Conservation (phyloP, 2,113 vertebrate species). For the Ploceus nigricollis region DNA sequence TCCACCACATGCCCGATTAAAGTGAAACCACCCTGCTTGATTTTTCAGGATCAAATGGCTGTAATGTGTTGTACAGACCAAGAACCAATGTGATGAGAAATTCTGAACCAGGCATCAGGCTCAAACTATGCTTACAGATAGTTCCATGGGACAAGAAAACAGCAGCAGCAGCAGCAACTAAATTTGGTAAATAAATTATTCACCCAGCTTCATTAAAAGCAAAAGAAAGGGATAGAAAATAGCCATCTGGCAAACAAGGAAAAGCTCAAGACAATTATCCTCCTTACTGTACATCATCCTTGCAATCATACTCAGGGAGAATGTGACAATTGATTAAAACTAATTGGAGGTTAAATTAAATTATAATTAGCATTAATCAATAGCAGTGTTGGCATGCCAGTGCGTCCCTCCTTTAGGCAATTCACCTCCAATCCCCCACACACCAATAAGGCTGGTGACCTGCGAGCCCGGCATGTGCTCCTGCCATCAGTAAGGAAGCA, state of each 20-base stretch:
- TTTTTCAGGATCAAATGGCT: slow-evolving; percentile 21
- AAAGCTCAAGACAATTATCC: slow-evolving; percentile 38
- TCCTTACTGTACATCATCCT: background rate
- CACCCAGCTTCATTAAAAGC: slow-evolving; percentile 1
- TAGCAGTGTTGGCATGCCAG: slow-evolving; percentile 41
- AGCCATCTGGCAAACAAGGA: slow-evolving; percentile 30
- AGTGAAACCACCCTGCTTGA: background rate
- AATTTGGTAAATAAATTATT: slow-evolving; percentile 50
- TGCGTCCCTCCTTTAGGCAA: slow-evolving; percentile 42
- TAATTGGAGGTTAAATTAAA: slow-evolving; percentile 71
- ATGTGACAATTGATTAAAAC: slow-evolving; percentile 68
- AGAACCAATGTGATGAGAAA: background rate
- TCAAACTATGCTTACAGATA: background rate
- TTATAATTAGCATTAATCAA: slow-evolving; percentile 71
- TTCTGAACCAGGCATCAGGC: background rate
- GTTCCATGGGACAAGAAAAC: background rate
- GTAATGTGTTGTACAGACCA: background rate
- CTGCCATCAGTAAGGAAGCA: slow-evolving; percentile 29
- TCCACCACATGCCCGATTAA: background rate
- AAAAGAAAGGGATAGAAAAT: slow-evolving; percentile 19
- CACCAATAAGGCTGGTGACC: slow-evolving; percentile 57
- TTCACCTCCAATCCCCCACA: slow-evolving; percentile 54
- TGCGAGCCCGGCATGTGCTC: slow-evolving; percentile 3
- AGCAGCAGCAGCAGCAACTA: background rate
- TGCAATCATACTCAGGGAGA: background rate